Evolutionary conservation across 2,888 invertebrate species (phyloP).

Genomic region (Hirtodrosophila alboralis): DNA sequence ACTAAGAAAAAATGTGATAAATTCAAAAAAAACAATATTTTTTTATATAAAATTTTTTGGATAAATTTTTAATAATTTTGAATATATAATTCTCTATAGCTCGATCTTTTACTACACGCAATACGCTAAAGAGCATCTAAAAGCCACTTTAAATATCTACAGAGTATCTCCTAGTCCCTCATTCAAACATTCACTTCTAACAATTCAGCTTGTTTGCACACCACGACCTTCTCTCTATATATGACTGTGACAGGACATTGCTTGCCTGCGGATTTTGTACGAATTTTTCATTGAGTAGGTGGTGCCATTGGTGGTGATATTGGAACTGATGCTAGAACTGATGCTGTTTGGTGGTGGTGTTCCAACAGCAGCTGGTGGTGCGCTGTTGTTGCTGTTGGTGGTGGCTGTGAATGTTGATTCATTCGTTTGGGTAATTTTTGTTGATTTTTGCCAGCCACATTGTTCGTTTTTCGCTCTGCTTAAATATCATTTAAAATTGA

Average conservation of each 20-base stretch:
- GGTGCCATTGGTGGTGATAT: constrained; percentile 11
- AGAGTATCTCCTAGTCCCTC: constrained; percentile 22
- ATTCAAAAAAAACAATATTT: too few relatives aligned
- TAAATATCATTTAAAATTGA: constrained; percentile 76
- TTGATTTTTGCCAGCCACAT: constrained; percentile 48
- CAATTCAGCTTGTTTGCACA: constrained; percentile 38
- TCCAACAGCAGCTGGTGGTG: constrained; percentile 7
- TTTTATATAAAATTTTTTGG: too few relatives aligned
- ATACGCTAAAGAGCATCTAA: too few relatives aligned
- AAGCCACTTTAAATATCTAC: background rate
- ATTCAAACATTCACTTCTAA: too few relatives aligned
- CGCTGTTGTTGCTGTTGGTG: constrained; percentile 10
- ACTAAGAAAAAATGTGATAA: too few relatives aligned
- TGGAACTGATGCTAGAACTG: constrained; percentile 9
- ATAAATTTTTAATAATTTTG: too few relatives aligned
- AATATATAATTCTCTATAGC: too few relatives aligned
- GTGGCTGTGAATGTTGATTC: constrained; percentile 45
- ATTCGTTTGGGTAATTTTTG: constrained; percentile 36
- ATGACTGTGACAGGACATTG: constrained; percentile 32
- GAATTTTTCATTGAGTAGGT: constrained; percentile 23
- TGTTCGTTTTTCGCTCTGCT: constrained; percentile 51
- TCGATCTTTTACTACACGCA: too few relatives aligned
- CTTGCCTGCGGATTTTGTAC: constrained; percentile 19
- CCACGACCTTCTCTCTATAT: constrained; percentile 32
- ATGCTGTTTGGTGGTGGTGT: background rate